A percentile compares a stretch with the other conserved stretches of the same genome.
phyloP scores from a whole-genome alignment of 2,888 invertebrate species.

The Noctuana brunneofusca region DNA sequence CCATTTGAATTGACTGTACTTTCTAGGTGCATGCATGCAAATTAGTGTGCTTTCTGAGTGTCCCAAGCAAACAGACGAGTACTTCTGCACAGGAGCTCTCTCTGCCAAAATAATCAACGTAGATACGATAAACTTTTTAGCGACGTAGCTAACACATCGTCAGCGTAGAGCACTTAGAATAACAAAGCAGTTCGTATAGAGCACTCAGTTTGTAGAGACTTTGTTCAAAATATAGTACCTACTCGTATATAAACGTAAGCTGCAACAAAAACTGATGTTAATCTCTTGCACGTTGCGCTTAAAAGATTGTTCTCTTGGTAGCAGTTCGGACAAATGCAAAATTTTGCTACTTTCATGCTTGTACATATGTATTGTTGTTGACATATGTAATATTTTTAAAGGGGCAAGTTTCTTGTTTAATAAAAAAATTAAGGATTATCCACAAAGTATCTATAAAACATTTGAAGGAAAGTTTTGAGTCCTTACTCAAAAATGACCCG shows the following conservation, averaged over 20 bases:
- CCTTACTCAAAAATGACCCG: too few relatives aligned
- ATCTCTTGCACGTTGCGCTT: not conserved
- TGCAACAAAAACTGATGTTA: slow-evolving; percentile 7
- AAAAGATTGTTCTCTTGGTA: not conserved
- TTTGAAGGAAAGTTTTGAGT: too few relatives aligned
- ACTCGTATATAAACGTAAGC: slow-evolving; percentile 3
- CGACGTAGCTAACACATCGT: slow-evolving; percentile 1
- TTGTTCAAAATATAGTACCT: slow-evolving; percentile 4
- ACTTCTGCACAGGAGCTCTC: not conserved
- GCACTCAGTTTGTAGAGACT: slow-evolving; percentile 4
- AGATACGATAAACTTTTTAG: slow-evolving; percentile 15
- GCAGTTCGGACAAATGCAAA: not conserved
- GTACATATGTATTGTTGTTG: too few relatives aligned
- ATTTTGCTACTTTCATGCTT: too few relatives aligned
- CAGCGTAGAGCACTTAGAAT: slow-evolving; percentile 18
- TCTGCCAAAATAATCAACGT: slow-evolving; percentile 5
- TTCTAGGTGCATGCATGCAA: not conserved
- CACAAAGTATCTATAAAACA: too few relatives aligned
- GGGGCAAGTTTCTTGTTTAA: too few relatives aligned
- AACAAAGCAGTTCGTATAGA: slow-evolving; percentile 6
- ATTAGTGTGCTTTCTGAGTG: slow-evolving; percentile 4
- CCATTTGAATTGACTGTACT: not conserved
- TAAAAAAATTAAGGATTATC: too few relatives aligned
- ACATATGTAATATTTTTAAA: too few relatives aligned
- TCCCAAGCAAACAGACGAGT: not conserved